Evolutionary conservation across 1,140 invertebrate genomes (phyloP), one percentile per base, ranked within the genome.

Genomic region (Bombus picipes): DNA sequence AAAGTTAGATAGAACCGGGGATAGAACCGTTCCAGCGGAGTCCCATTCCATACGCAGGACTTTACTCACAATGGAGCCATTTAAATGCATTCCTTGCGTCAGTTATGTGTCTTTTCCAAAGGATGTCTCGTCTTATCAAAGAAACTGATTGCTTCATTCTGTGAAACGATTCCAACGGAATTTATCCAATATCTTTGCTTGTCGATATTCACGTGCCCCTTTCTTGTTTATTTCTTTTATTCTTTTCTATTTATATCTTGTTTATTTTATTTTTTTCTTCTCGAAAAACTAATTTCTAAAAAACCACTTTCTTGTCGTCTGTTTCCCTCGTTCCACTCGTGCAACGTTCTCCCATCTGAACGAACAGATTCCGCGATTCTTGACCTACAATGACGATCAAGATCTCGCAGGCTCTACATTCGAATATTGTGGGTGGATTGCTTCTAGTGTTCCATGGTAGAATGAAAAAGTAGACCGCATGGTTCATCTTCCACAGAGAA

Each of bases 401-500:
- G 68, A 81, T 74, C 41, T 81, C 83, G 32, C 41, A 59, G 41
- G 57, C 10, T 62, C 34, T 37, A 47, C 41, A 28, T 53, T 74
- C 76, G 57, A 18, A 53, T 74, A 74, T 85, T 78, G 85, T 82
- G 85, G 80, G 80, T 85, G 85, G 72, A 41, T 82, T 70, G 83
- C 59, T 85, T 81, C 83, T 57, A 78, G 71, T 74, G 83, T 74
- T 74, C 43, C 77, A 74, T 57, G 83, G 57, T 81, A 68, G 34
- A 43, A 34, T 57, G 91, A 92, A 92, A 92, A 92, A 91, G 91
- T 92, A 89, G 90, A 90, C 53, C 59, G 59, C 85, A 81, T 85
- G 88, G 86, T 83, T 83, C 80, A 83, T 81, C 85, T 73, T 82
- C 80, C 77, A 85, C 87, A 72, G 68, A 75, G 87, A 88, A 81